Base-by-base conservation (phyloP, 2,888 invertebrate genomes). In the Coleophora flavipennella region DNA sequence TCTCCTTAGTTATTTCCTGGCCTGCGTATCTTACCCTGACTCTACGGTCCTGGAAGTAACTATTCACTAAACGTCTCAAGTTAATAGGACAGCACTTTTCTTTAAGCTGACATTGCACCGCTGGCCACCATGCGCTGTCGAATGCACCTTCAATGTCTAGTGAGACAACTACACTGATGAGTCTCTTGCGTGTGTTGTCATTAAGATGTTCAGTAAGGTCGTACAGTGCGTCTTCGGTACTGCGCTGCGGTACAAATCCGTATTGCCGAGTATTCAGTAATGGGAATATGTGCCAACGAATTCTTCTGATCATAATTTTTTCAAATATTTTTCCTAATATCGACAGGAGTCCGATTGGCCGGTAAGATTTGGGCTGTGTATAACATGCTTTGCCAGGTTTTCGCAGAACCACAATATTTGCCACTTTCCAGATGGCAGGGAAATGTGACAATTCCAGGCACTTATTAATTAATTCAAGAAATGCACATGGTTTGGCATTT, bases 81-180 rank as follows among this genome's bases (percentile, higher is more conserved):
- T 44, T 42, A 2, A 20, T n/a, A 1, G 49, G 40, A 11, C 40
- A 42, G n/a, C 13, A 8, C 13, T 37, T 37, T 26, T 50, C 41
- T 1, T 26, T 39, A 27, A 45, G 40, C 25, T 42, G 9, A 6
- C 11, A 25, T 29, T 27, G 20, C n/a, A 48, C 43, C 1, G 37
- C 41, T 0, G 48, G 50, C 48, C 48, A 48, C 35, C 35, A 35
- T 1, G 35, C 35, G 28, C 28, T 35, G 12, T 45, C 45, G 33
- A 45, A 45, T 31, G 42, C 40, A 4, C 42, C 45, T 36, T 45
- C 35, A 38, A 45, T 45, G 13, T 45, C 45, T n/a, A 45, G 14
- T 1, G 45, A 45, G 1, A 45, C 39, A 45, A 1, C 4, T 35
- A 13, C n/a, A n/a, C n/a, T n/a, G 1, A 40, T 13, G 1, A 39